These are phyloP conservation scores for Homarus americanus DNA, from an alignment of 1,140 invertebrate species.

Conservation along the genomic window DNA sequence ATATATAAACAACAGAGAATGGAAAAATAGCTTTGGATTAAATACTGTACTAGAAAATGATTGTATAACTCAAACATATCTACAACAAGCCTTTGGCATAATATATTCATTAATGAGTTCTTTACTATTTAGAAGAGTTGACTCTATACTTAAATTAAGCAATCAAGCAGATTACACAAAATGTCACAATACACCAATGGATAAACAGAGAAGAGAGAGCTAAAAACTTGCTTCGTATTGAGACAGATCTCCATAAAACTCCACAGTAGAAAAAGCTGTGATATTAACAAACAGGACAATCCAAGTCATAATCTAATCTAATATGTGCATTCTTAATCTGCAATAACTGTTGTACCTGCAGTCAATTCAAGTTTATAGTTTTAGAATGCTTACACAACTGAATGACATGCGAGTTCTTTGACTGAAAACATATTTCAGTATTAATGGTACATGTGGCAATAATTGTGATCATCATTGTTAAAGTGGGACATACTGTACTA, in stretches of 20 bases:
- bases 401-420: too few relatives aligned
- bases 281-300: background rate
- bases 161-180: slow-evolving; percentile 2
- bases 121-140: background rate
- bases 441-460: too few relatives aligned
- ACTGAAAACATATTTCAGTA: too few relatives aligned
- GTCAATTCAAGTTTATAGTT: too few relatives aligned
- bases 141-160: background rate
- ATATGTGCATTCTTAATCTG: too few relatives aligned
- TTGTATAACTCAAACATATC: background rate
- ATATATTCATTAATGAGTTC: background rate
- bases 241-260: too few relatives aligned
- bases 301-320: background rate
- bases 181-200: background rate
- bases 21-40: background rate
- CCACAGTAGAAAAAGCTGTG: background rate
- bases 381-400: too few relatives aligned
- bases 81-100: background rate
- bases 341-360: too few relatives aligned
- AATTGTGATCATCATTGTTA: too few relatives aligned
- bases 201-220: background rate
- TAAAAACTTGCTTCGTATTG: background rate
- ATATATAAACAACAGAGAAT: background rate
- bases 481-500: too few relatives aligned
- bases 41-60: background rate